phyloP scores from a whole-genome alignment of 2,797 vertebrate genomes.

The Pseudochaenichthys georgianus region DNA sequence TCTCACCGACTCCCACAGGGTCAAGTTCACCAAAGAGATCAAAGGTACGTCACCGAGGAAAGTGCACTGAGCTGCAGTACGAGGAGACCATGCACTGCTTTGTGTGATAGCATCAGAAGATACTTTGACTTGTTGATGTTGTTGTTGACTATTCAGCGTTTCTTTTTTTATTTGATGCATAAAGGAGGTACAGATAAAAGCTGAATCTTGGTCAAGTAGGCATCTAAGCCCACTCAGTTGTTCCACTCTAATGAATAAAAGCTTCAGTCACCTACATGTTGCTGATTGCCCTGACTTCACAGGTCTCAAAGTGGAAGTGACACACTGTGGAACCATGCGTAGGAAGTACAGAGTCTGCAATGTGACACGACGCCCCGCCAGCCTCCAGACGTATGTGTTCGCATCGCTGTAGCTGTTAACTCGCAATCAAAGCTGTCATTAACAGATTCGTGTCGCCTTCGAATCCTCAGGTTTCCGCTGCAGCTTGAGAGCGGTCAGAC shows the following conservation, averaged over 20 bases:
- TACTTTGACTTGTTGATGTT: not conserved
- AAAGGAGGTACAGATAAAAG: not conserved
- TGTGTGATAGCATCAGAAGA: not conserved
- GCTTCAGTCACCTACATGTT: not conserved
- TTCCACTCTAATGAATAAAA: slow-evolving; percentile 10
- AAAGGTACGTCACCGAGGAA: slow-evolving; percentile 85
- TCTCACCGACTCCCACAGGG: slow-evolving; percentile 97
- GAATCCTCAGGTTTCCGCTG: slow-evolving; percentile 90
- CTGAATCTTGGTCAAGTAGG: not conserved
- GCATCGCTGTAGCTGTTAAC: not conserved
- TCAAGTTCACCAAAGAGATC: slow-evolving; percentile 99
- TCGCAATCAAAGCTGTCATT: not conserved
- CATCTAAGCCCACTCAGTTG: not conserved
- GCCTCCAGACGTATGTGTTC: slow-evolving; percentile 94
- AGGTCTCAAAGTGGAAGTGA: slow-evolving; percentile 99
- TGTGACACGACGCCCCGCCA: slow-evolving; percentile 94
- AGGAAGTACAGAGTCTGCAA: slow-evolving; percentile 98
- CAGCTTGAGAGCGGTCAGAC: slow-evolving; percentile 98
- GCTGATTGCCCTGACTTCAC: slow-evolving; percentile 36
- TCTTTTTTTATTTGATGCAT: not conserved
- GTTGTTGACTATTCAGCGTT: not conserved
- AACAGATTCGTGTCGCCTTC: not conserved
- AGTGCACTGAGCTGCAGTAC: not conserved
- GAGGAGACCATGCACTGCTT: not conserved
- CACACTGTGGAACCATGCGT: slow-evolving; percentile 98